Conservation (phyloP, 2,113 vertebrate genomes). For the Sprattus sprattus region DNA sequence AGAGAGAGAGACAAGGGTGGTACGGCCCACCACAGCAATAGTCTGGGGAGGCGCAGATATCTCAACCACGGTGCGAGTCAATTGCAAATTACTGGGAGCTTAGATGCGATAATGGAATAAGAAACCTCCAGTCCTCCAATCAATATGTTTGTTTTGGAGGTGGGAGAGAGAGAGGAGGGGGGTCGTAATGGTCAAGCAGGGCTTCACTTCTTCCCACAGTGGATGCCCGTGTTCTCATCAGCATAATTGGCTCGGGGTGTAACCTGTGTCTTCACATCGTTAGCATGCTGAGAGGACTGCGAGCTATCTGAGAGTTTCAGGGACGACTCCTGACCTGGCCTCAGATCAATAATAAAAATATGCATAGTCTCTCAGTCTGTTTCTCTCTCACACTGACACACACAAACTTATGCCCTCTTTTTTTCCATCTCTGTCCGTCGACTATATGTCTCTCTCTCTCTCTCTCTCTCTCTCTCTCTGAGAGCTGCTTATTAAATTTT, state of each 20-base stretch:
- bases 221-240: neutral
- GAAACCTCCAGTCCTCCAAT: constrained; percentile 10
- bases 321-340: neutral
- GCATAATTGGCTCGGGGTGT: neutral
- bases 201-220: neutral
- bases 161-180: neutral
- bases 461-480: neutral
- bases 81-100: constrained; percentile 17
- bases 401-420: neutral
- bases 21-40: neutral
- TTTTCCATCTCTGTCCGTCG: neutral
- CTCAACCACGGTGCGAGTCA: neutral
- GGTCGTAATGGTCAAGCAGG: neutral
- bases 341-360: neutral
- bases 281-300: neutral
- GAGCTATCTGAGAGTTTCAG: neutral
- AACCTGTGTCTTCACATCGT: neutral
- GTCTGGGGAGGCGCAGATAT: neutral
- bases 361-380: neutral
- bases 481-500: neutral
- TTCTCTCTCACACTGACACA: neutral
- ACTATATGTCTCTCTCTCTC: neutral
- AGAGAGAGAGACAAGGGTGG: neutral
- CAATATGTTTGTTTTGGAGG: constrained; percentile 17
- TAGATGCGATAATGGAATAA: constrained; percentile 20